phyloP scores from a whole-genome alignment of 2,888 invertebrate species.

The Caenorhabditis sp. region DNA sequence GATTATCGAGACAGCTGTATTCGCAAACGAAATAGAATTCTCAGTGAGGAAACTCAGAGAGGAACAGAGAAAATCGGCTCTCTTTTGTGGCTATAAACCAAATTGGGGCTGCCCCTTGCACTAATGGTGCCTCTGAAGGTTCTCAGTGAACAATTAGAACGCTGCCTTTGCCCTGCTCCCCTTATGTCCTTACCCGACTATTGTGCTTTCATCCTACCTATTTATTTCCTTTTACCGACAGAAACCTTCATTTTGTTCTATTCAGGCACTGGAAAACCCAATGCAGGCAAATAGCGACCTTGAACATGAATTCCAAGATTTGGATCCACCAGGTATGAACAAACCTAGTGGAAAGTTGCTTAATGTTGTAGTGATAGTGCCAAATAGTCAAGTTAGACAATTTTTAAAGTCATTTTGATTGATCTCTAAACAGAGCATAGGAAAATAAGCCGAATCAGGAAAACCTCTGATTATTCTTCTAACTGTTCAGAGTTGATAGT shows the following conservation, averaged over 20 bases:
- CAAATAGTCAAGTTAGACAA: no score
- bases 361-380: no score
- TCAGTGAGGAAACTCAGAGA: no score
- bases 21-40: no score
- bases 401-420: no score
- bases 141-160: neutral
- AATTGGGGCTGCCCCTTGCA: neutral
- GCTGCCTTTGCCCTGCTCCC: neutral
- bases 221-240: neutral
- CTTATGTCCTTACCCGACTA: neutral
- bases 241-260: conserved; percentile 21
- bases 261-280: conserved; percentile 68
- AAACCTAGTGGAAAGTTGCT: neutral
- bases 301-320: conserved; percentile 44
- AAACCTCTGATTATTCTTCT: no score
- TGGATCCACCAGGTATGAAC: no score
- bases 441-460: no score
- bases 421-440: neutral
- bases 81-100: no score
- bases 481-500: no score
- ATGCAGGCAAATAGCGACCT: conserved; percentile 29
- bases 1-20: no score
- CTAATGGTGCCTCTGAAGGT: neutral
- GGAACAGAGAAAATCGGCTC: no score
- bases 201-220: neutral